Evolutionary conservation across 2,113 vertebrate genomes (phyloP).

Genomic region (Bubo blakistoni): DNA sequence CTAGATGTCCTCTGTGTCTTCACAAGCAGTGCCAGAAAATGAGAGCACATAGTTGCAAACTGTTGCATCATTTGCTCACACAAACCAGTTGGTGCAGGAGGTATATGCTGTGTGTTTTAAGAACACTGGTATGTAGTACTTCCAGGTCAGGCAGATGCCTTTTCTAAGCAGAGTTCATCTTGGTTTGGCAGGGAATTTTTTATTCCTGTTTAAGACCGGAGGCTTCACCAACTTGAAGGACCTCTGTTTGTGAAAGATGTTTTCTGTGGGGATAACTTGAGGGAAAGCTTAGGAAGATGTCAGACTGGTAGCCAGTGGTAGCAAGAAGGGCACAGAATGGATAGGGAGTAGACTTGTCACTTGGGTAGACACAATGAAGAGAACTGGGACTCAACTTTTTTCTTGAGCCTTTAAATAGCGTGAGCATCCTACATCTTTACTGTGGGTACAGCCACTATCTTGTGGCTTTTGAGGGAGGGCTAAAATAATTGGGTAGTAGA

Average conservation of each 20-base stretch:
- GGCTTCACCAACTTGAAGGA: background rate
- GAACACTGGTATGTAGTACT: background rate
- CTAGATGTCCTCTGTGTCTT: background rate
- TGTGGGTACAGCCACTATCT: background rate
- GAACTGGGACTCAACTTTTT: background rate
- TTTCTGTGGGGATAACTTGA: background rate
- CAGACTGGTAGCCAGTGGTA: background rate
- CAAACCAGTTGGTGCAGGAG: background rate
- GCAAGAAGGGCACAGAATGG: background rate
- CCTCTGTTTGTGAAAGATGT: background rate
- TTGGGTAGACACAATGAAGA: background rate
- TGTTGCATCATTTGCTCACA: background rate
- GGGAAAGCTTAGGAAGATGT: background rate
- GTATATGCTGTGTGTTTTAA: background rate
- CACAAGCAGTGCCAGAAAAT: background rate
- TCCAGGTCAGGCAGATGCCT: background rate
- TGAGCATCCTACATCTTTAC: background rate
- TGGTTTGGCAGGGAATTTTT: background rate
- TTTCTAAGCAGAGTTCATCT: background rate
- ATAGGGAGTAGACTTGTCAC: background rate
- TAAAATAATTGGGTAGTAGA: background rate
- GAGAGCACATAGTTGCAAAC: background rate
- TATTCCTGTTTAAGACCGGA: background rate
- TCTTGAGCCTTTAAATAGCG: background rate
- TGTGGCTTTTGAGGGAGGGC: background rate